Evolutionary conservation across 2,113 vertebrate species (phyloP).

Genomic region (Chaenogobius annularis): DNA sequence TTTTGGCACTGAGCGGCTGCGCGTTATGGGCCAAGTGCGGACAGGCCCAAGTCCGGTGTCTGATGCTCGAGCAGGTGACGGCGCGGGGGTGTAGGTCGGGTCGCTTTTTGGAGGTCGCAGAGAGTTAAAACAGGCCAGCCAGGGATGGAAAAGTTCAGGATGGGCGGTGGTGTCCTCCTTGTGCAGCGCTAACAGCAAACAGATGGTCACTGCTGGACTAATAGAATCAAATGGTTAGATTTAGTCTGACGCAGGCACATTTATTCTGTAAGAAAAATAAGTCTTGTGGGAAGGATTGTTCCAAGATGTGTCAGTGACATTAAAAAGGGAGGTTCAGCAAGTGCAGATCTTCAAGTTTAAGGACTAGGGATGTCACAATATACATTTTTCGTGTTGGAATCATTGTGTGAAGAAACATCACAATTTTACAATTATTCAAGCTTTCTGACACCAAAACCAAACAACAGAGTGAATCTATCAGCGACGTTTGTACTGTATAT

Average conservation of each 20-base stretch:
- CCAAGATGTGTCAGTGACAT: conserved; percentile 24
- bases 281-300: conserved; percentile 49
- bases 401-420: too few species aligned
- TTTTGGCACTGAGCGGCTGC: conserved; percentile 15
- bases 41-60: conserved; percentile 34
- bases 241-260: conserved; percentile 41
- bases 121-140: conserved; percentile 51
- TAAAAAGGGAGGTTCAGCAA: conserved; percentile 31
- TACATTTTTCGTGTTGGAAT: too few species aligned
- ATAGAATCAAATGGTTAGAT: conserved; percentile 47
- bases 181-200: conserved; percentile 56
- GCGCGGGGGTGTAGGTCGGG: conserved; percentile 41
- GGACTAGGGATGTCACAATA: conserved; percentile 13
- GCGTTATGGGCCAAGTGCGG: conserved; percentile 18
- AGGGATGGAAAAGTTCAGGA: conserved; percentile 32
- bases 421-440: too few species aligned
- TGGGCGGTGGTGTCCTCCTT: conserved; percentile 59
- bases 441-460: too few species aligned
- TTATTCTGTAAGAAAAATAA: conserved; percentile 35
- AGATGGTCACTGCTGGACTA: conserved; percentile 61
- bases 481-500: too few species aligned
- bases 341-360: conserved; percentile 22
- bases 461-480: too few species aligned
- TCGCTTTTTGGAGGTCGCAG: conserved; percentile 47
- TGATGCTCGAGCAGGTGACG: conserved; percentile 49